These are phyloP conservation scores for Phoronis australis DNA, from an alignment of 2,888 invertebrate genomes.

Conservation along the genomic window DNA sequence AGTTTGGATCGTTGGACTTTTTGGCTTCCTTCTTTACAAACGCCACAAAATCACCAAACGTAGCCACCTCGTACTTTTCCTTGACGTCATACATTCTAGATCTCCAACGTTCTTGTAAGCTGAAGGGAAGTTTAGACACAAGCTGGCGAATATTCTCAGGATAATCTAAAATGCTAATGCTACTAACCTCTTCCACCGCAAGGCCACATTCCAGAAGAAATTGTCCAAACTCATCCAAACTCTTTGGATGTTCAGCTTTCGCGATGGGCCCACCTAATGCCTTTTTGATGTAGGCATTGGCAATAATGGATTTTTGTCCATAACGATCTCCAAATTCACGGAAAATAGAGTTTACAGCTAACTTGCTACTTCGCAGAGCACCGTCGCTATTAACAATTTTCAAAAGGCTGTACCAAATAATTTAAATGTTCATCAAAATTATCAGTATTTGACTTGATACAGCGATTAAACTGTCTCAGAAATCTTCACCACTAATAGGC, in stretches of 20 bases:
- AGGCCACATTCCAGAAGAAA: slow-evolving; percentile 10
- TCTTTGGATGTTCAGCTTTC: no score
- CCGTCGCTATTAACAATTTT: slow-evolving; percentile 7
- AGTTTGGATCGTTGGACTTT: slow-evolving; percentile 3
- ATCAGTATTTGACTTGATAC: slow-evolving; percentile 3
- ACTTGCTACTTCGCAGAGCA: slow-evolving; percentile 2
- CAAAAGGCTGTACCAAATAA: slow-evolving; percentile 10
- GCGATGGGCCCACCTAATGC: no score
- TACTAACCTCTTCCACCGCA: slow-evolving; percentile 4
- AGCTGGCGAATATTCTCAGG: no score
- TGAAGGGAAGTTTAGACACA: no score
- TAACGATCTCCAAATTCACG: slow-evolving; percentile 7
- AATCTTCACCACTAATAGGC: no score
- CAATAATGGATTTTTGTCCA: slow-evolving; percentile 5
- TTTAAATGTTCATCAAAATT: slow-evolving; percentile 7
- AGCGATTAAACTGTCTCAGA: slow-evolving; percentile 3
- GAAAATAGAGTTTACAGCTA: no score
- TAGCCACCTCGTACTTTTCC: neutral
- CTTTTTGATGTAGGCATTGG: slow-evolving; percentile 8
- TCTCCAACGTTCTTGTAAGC: no score
- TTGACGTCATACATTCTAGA: neutral
- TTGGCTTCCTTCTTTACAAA: slow-evolving; percentile 1
- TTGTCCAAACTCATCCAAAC: slow-evolving; percentile 7
- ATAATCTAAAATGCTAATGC: no score
- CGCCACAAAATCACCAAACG: neutral